Conservation (phyloP, 1,140 invertebrate species). For the Leptopilina boulardi region DNA sequence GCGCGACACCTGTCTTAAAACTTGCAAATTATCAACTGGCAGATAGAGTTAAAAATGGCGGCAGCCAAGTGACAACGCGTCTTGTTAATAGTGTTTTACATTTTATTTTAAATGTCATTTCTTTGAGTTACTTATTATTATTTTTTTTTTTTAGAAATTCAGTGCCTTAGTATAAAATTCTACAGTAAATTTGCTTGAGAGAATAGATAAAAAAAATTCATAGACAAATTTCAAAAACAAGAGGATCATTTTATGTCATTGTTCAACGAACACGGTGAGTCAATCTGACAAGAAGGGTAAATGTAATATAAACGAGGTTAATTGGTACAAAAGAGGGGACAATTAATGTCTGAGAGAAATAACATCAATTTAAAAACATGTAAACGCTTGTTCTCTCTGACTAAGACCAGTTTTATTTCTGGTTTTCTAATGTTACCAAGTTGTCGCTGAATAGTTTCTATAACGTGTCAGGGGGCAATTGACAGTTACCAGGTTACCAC, state of each 20-base stretch:
- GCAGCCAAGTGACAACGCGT: constrained; percentile 69
- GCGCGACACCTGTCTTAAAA: constrained; percentile 41
- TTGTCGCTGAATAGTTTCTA: not conserved
- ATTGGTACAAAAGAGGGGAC: constrained; percentile 60
- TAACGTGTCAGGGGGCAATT: not conserved
- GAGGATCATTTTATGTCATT: constrained; percentile 26
- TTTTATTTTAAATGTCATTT: constrained; percentile 63
- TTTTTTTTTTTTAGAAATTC: constrained; percentile 37
- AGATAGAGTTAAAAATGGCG: constrained; percentile 64
- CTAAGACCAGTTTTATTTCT: constrained; percentile 51
- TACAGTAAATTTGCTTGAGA: not conserved
- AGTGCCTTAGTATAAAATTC: constrained; percentile 20
- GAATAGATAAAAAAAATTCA: not conserved
- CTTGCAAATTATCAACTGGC: constrained; percentile 44
- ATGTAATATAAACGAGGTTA: constrained; percentile 59
- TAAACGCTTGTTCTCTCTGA: constrained; percentile 47
- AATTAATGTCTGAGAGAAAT: constrained; percentile 51
- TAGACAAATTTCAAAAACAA: constrained; percentile 8
- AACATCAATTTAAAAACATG: constrained; percentile 25
- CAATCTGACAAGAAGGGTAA: constrained; percentile 34
- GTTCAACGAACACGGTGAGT: constrained; percentile 42
- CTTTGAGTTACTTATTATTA: constrained; percentile 52
- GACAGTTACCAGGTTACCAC: constrained; percentile 5
- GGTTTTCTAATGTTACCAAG: constrained; percentile 12
- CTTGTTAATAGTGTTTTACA: constrained; percentile 58